phyloP scores from a whole-genome alignment of 2,888 invertebrate genomes.

The Tipula unca region DNA sequence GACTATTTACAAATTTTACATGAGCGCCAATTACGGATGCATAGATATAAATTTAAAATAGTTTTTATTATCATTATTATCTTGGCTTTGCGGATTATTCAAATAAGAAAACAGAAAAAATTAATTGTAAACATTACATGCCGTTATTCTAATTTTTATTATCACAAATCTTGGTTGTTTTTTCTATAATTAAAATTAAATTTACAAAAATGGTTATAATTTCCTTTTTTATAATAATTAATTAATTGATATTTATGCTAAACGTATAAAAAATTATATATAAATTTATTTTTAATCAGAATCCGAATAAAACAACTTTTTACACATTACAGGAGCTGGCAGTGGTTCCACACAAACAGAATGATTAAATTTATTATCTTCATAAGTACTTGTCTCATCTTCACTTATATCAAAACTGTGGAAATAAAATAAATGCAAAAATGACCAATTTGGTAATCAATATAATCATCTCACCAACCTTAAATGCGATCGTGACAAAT shows the following conservation, averaged over 20 bases:
- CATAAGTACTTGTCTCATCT: neutral
- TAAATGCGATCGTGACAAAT: conserved; percentile 30
- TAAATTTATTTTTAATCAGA: neutral
- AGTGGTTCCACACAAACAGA: neutral
- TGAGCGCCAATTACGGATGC: too few relatives aligned
- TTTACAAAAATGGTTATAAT: neutral
- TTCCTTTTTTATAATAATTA: neutral
- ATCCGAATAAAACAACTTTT: neutral
- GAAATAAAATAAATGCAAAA: neutral
- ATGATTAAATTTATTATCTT: neutral
- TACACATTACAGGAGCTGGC: neutral
- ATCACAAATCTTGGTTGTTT: neutral
- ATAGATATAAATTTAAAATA: too few relatives aligned
- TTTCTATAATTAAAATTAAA: neutral
- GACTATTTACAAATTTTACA: too few relatives aligned
- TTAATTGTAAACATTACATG: neutral
- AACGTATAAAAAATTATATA: neutral
- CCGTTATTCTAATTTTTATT: neutral
- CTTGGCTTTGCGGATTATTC: too few relatives aligned
- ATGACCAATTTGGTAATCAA: neutral
- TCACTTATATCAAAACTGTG: neutral
- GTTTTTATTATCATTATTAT: too few relatives aligned
- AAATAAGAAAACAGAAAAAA: neutral
- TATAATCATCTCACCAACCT: neutral
- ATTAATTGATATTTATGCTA: neutral